phyloP scores from a whole-genome alignment of 2,888 invertebrate genomes.

The Drosophila parthenogenetica region DNA sequence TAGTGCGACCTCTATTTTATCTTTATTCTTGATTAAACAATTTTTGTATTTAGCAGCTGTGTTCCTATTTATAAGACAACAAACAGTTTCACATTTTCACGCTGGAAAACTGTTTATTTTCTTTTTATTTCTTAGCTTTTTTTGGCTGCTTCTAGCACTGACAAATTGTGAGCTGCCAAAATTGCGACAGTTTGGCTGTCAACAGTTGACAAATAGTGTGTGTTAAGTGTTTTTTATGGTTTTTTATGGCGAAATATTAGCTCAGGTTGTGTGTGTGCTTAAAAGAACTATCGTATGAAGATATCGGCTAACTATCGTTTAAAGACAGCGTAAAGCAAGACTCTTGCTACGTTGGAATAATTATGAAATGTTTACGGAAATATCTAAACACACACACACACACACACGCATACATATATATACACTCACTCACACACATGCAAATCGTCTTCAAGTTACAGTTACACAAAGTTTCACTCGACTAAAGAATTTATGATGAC shows the following conservation, averaged over 20 bases:
- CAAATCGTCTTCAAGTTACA: constrained; percentile 47
- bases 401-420: constrained; percentile 14
- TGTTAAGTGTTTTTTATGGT: constrained; percentile 37
- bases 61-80: constrained; percentile 39
- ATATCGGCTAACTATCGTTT: constrained; percentile 29
- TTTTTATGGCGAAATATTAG: constrained; percentile 59
- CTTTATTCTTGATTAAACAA: constrained; percentile 43
- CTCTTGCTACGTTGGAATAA: constrained; percentile 52
- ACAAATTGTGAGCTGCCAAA: constrained; percentile 72
- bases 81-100: constrained; percentile 33
- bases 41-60: constrained; percentile 49
- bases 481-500: constrained; percentile 54
- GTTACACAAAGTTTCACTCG: constrained; percentile 60
- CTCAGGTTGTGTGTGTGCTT: constrained; percentile 28
- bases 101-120: constrained; percentile 40
- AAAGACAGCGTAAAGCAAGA: neutral
- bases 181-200: constrained; percentile 70
- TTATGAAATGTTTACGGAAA: constrained; percentile 71
- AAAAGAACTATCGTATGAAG: constrained; percentile 13
- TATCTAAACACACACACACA: constrained; percentile 21
- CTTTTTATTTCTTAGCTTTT: neutral
- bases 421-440: constrained; percentile 18
- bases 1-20: constrained; percentile 54
- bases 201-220: constrained; percentile 65
- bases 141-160: constrained; percentile 29